phyloP scores from a whole-genome alignment of 2,888 invertebrate species.

The Actias luna region DNA sequence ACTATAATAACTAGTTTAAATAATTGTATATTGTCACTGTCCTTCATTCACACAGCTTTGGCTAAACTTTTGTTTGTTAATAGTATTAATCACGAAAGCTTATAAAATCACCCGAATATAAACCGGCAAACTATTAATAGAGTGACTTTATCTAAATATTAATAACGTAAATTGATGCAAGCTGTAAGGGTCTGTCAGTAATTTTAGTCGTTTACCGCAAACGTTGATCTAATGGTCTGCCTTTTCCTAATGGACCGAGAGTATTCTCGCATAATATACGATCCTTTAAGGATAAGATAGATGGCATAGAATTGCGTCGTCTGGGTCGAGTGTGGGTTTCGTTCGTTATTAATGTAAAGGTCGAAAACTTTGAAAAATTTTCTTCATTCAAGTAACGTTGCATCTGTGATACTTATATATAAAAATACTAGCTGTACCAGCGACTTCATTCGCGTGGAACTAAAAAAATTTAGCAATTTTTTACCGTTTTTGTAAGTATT shows the following conservation, averaged over 20 bases:
- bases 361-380: not conserved
- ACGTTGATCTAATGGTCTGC: conserved; percentile 36
- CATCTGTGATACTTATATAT: not conserved
- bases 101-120: not conserved
- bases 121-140: not conserved
- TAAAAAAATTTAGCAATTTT: too few relatives aligned
- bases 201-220: conserved; percentile 40
- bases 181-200: conserved; percentile 27
- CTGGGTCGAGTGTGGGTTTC: not conserved
- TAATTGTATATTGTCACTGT: too few relatives aligned
- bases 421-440: not conserved
- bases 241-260: conserved; percentile 41
- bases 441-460: too few relatives aligned
- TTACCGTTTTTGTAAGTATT: too few relatives aligned
- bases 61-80: not conserved
- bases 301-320: conserved; percentile 16
- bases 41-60: not conserved
- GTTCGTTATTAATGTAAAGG: conserved; percentile 5
- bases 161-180: not conserved
- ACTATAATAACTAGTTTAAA: too few relatives aligned
- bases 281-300: conserved; percentile 26
- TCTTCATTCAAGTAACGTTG: not conserved
- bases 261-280: conserved; percentile 28
- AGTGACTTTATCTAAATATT: conserved; percentile 1
- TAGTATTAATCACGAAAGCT: not conserved